phyloP scores from a whole-genome alignment of 2,113 vertebrate species.

The Silurus glanis region DNA sequence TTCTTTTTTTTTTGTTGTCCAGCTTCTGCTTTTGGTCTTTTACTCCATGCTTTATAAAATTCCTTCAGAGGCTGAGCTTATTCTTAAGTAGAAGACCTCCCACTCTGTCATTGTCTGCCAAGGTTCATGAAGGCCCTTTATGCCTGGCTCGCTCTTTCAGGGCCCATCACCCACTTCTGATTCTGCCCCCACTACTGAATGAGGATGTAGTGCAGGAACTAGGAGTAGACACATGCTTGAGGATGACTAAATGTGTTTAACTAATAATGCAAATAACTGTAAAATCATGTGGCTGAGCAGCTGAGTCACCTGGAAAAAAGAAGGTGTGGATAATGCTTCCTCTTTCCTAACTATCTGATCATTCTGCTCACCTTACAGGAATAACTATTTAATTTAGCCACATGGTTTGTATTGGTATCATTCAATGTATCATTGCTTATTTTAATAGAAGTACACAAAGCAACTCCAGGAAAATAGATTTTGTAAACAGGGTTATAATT shows the following conservation, averaged over 20 bases:
- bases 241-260: slow-evolving; percentile 47
- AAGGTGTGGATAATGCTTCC: neutral
- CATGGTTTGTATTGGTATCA: neutral
- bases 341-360: neutral
- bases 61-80: slow-evolving; percentile 28
- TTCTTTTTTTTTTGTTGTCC: neutral
- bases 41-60: slow-evolving; percentile 32
- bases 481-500: neutral
- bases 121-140: slow-evolving; percentile 18
- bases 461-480: neutral
- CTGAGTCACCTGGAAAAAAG: slow-evolving; percentile 8
- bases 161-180: neutral
- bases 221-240: slow-evolving; percentile 18
- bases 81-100: slow-evolving; percentile 50
- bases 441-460: neutral
- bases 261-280: slow-evolving; percentile 30
- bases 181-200: slow-evolving; percentile 25
- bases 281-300: slow-evolving; percentile 27
- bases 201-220: slow-evolving; percentile 9
- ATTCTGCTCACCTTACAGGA: neutral
- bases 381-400: neutral
- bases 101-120: slow-evolving; percentile 43
- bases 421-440: neutral
- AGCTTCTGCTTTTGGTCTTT: slow-evolving; percentile 18
- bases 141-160: slow-evolving; percentile 16